Percentiles rank a stretch among this genome's conserved stretches.
Conservation (phyloP, 2,113 vertebrate species). For the Heloderma charlesbogerti region DNA sequence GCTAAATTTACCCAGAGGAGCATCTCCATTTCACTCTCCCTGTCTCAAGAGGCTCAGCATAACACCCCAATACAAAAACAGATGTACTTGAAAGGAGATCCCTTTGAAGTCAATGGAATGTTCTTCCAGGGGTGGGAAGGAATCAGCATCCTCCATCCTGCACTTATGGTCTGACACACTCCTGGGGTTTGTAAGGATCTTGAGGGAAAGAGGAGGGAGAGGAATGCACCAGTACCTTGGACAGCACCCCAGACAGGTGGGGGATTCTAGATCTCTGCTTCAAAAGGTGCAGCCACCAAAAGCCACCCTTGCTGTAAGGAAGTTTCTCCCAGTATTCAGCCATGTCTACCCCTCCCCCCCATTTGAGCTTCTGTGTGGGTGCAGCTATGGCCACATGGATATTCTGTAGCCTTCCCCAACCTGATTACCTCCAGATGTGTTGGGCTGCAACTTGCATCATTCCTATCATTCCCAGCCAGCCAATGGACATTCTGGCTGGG, state of each 20-base stretch:
- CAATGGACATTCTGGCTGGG: too few species aligned
- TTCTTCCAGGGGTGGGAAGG: background rate
- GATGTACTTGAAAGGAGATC: background rate
- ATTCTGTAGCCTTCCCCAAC: background rate
- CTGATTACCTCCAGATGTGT: background rate
- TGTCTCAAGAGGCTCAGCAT: background rate
- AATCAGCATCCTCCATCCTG: background rate
- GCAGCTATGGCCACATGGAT: background rate
- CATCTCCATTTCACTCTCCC: background rate
- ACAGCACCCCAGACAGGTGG: constrained; percentile 5
- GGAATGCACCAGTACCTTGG: background rate
- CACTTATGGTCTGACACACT: background rate
- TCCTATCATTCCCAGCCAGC: too few species aligned
- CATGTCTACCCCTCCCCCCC: background rate
- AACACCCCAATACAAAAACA: too few species aligned
- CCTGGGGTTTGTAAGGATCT: background rate
- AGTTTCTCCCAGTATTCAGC: background rate
- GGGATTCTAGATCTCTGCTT: too few species aligned
- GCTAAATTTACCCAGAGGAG: background rate
- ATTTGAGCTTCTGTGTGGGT: background rate
- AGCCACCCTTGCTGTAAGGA: background rate
- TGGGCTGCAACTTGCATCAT: background rate
- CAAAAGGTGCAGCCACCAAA: background rate
- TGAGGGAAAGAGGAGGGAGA: background rate
- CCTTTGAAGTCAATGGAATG: background rate